Conservation (phyloP, 1,140 invertebrate genomes). For the Pomacea maculata region DNA sequence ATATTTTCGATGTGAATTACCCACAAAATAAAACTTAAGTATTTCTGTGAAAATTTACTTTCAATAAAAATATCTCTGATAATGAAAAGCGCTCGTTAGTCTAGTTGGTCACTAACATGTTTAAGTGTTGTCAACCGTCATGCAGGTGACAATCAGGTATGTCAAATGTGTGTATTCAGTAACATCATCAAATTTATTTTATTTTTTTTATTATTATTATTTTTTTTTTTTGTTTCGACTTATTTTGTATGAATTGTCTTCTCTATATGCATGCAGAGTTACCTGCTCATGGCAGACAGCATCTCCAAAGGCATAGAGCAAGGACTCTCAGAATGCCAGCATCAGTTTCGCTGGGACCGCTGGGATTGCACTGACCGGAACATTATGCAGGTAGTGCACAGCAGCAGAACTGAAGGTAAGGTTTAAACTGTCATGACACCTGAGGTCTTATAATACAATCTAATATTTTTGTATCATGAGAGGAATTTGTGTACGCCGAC, state of each 20-base stretch:
- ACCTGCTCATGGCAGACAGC: conserved; percentile 23
- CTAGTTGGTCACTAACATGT: neutral
- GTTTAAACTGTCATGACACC: no score
- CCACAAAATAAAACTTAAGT: no score
- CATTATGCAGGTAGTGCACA: conserved; percentile 17
- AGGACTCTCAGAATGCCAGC: conserved; percentile 21
- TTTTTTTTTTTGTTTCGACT: neutral
- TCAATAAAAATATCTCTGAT: no score
- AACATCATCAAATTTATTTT: neutral
- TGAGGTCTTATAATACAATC: no score
- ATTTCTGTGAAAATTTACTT: no score
- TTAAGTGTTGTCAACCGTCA: neutral
- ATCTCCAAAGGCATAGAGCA: conserved; percentile 21
- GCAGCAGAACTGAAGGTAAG: conserved; percentile 2
- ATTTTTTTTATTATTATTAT: neutral
- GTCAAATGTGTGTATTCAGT: no score
- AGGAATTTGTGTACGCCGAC: no score
- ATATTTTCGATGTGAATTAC: no score
- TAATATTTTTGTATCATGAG: no score
- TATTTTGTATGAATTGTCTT: neutral
- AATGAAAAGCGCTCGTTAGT: no score
- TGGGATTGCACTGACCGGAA: conserved; percentile 21
- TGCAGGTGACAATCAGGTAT: no score
- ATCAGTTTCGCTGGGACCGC: conserved; percentile 23
- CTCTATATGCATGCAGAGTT: neutral